Evolutionary conservation across 2,797 vertebrate species (phyloP), one percentile per base, ranked within the genome.

Genomic region (Sebastolobus alascanus): DNA sequence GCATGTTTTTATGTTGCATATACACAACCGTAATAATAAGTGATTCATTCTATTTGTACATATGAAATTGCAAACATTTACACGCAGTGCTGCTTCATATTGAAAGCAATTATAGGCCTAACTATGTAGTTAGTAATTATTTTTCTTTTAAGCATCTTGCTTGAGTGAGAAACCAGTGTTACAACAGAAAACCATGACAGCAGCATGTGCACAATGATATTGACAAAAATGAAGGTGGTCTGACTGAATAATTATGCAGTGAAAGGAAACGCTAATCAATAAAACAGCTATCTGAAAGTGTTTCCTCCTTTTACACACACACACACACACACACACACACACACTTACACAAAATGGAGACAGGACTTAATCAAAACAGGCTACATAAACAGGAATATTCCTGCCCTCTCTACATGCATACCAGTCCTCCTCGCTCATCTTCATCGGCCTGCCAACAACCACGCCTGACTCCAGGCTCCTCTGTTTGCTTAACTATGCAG

Each of bases 401-500:
- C 64, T 63, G 75, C 20, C 16, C n/a, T 73, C 60, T 75, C 25
- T 40, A 33, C 61, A 50, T 29, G 55, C 40, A 50, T 58, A 3
- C 56, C 27, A 8, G 65, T 46, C 72, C 33, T 69, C 73, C 20
- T 72, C 38, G 68, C 89, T 87, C 85, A 75, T 78, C 76, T 83
- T 79, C 63, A 38, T 71, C 40, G 1, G 37, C 29, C 74, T 54
- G 68, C 58, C 43, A 38, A 71, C 18, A 6, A 58, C 67, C 81
- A 79, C 66, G 63, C 80, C 86, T 73, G 22, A 77, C 69, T 87
- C 78, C 79, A 38, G 81, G 77, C 76, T 76, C 79, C 84, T 84
- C 67, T 89, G 89, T 94, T 89, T 93, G 90, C 83, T 91, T 83
- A 78, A 86, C 86, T 54, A 73, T 88, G 90, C 88, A 88, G 87